These are phyloP conservation scores for Hyla sarda DNA, from an alignment of 2,113 vertebrate species.

Conservation along the genomic window DNA sequence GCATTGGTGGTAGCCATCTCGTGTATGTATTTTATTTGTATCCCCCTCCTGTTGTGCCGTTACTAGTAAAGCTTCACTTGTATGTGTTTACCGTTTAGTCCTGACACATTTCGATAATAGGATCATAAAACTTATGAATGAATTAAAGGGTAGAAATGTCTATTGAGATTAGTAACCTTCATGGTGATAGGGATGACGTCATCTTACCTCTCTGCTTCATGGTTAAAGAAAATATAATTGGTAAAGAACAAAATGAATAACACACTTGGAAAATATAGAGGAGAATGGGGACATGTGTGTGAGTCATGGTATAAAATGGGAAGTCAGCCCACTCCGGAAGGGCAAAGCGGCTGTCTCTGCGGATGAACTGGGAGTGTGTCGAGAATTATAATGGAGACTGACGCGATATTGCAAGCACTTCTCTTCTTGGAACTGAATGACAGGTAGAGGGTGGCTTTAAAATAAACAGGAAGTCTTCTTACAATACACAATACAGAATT, in stretches of 20 bases:
- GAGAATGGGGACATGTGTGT: conserved; percentile 6
- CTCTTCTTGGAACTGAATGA: background rate
- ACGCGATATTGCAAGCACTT: background rate
- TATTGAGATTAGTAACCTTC: background rate
- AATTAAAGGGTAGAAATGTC: background rate
- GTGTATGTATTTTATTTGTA: too few relatives aligned
- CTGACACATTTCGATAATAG: background rate
- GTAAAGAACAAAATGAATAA: conserved; percentile 11
- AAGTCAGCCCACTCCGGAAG: background rate
- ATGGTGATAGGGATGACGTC: background rate
- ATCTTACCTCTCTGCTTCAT: background rate
- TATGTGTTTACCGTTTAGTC: background rate
- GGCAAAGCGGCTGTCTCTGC: background rate
- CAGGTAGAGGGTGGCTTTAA: background rate
- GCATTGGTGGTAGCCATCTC: background rate
- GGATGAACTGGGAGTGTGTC: background rate
- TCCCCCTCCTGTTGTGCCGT: too few relatives aligned
- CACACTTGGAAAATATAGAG: conserved; percentile 22
- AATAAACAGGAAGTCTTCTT: background rate
- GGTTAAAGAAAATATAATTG: conserved; percentile 30
- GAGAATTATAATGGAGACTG: conserved; percentile 6
- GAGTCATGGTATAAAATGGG: conserved; percentile 28
- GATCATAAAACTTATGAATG: background rate
- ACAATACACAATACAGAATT: background rate
- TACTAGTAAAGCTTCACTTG: too few relatives aligned